Conservation (phyloP, 2,113 vertebrate genomes). For the Pluvianellus socialis region DNA sequence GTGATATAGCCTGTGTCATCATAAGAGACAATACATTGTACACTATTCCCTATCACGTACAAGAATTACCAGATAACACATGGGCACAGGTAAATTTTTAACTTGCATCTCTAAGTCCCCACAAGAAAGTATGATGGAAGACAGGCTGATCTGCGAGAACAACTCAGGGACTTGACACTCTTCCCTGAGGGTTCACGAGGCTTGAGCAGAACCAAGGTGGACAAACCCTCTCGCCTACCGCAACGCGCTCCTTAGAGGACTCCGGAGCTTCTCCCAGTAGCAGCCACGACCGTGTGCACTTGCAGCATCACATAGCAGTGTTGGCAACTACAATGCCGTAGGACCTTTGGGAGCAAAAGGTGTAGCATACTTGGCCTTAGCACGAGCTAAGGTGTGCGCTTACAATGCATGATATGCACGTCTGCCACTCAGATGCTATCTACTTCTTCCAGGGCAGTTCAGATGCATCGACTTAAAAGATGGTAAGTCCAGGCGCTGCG, state of each 20-base stretch:
- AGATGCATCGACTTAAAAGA: neutral
- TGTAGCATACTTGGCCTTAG: neutral
- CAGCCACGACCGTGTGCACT: fast-evolving
- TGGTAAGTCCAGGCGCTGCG: fast-evolving
- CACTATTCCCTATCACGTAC: neutral
- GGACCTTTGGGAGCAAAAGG: neutral
- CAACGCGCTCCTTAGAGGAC: neutral
- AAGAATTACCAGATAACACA: neutral
- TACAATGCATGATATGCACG: fast-evolving
- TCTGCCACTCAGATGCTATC: neutral
- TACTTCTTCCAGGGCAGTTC: neutral
- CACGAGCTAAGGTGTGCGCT: neutral
- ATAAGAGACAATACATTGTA: fast-evolving
- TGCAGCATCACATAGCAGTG: fast-evolving
- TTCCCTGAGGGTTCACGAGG: neutral
- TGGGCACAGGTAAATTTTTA: fast-evolving
- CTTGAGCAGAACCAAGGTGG: neutral
- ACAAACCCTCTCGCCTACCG: neutral
- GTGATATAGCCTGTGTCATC: fast-evolving
- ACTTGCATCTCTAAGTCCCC: neutral
- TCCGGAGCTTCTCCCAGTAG: neutral
- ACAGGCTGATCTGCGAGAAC: neutral
- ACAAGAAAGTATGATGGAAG: neutral
- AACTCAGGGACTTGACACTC: neutral
- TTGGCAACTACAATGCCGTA: fast-evolving